Evolutionary conservation across 2,888 invertebrate genomes (phyloP), one percentile per base, ranked within the genome.

Genomic region (Mycogona germanica): DNA sequence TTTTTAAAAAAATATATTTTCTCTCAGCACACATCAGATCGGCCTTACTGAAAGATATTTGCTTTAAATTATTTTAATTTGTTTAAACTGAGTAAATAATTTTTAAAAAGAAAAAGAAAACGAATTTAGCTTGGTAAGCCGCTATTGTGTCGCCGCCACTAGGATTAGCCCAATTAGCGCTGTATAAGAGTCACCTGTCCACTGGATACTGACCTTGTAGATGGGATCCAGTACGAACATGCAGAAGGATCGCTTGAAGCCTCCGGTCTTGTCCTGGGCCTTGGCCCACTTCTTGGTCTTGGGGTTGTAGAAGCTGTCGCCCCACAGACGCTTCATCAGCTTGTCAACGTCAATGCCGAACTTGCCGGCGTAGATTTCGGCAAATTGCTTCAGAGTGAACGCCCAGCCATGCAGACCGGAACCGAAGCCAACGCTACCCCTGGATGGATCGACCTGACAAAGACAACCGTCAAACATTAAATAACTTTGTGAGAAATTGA

Each of bases 361-460:
- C 75, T 97, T 98, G 70, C 88, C 88, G 30, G 95, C 86, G 70
- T 99, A 99, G 87, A 98, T 92, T 74, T 97, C 96, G 46, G 97
- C 78, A 76, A 99, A 98, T 77, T 99, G 97, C 76, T 98, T 99
- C 62, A 99, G 80, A 60, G 98, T 98, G 74, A 98, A 99, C 49
- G 97, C 98, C 98, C 98, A 99, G 60, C 98, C 97, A 72, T 99
- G 98, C 59, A 99, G 87, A 66, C 98, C 98, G 26, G 97, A 96
- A 59, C 98, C 98, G 72, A 99, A 99, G 68, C 98, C 98, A 59
- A 99, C 98, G 59, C 95, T 97, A 64, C 98, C 98, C 75, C 87
- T 89, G 74, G 91, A 87, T 63, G 98, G 97, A 73, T 96, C 95
- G 63, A 87, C 81, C 80, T 81, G 51, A n/a, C n/a, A n/a, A n/a